Percentiles rank a stretch among this genome's conserved stretches.
These are phyloP conservation scores for Toxotes lorentzi DNA, from an alignment of 2,797 vertebrate species.

Conservation along the genomic window DNA sequence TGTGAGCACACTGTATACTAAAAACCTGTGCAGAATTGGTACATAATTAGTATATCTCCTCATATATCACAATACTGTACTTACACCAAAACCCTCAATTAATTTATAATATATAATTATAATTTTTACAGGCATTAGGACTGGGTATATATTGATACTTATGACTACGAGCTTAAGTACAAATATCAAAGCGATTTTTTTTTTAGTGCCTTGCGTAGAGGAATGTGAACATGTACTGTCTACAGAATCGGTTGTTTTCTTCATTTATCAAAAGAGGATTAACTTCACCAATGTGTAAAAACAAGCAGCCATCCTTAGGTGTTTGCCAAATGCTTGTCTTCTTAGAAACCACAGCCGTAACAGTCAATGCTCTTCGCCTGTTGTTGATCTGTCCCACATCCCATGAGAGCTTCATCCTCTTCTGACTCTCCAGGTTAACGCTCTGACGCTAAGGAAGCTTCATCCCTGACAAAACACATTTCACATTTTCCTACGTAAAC, in stretches of 20 bases:
- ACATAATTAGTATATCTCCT: too few relatives aligned
- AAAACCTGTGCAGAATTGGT: background rate
- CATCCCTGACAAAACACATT: background rate
- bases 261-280: background rate
- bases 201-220: background rate
- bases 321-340: background rate
- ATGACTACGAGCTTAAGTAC: too few relatives aligned
- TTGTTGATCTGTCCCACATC: constrained; percentile 25
- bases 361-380: background rate
- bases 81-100: too few relatives aligned
- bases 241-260: background rate
- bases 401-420: constrained; percentile 6
- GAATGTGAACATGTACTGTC: too few relatives aligned
- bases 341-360: constrained; percentile 3
- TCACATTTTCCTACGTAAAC: background rate
- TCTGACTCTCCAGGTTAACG: background rate
- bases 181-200: background rate
- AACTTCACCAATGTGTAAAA: background rate
- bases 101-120: too few relatives aligned
- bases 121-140: too few relatives aligned
- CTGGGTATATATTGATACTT: background rate
- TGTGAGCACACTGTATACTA: too few relatives aligned
- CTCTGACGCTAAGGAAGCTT: background rate
- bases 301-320: constrained; percentile 1
- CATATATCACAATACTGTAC: background rate